These are phyloP conservation scores for Nudaria mundana DNA, from an alignment of 2,888 invertebrate species.

Conservation along the genomic window DNA sequence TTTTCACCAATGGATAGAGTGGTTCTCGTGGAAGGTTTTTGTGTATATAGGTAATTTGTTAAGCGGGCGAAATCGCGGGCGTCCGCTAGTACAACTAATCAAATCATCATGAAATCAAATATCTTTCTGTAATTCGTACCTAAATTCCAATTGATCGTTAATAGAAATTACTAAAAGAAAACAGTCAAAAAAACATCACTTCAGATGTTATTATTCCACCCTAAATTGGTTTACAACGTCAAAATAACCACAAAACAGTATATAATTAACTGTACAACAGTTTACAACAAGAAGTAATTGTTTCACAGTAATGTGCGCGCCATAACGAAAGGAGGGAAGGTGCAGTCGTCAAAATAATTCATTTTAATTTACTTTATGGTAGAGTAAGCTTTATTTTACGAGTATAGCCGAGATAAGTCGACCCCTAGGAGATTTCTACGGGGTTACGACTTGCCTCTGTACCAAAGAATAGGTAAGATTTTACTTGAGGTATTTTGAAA, in stretches of 20 bases:
- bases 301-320: slow-evolving; percentile 28
- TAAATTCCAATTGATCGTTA: too few species aligned
- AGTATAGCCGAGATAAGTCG: slow-evolving; percentile 72
- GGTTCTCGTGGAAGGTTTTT: too few species aligned
- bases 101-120: too few species aligned
- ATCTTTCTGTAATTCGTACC: too few species aligned
- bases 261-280: slow-evolving; percentile 72
- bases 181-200: background rate
- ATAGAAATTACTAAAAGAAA: background rate
- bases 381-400: slow-evolving; percentile 81
- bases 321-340: slow-evolving; percentile 33
- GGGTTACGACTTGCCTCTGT: slow-evolving; percentile 46
- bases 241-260: slow-evolving; percentile 10
- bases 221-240: too few species aligned
- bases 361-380: slow-evolving; percentile 81
- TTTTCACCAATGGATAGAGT: too few species aligned
- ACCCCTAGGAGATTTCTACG: slow-evolving; percentile 72
- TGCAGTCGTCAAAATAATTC: slow-evolving; percentile 80
- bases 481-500: background rate
- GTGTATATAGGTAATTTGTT: too few species aligned
- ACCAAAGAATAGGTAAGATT: slow-evolving; percentile 16
- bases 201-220: too few species aligned
- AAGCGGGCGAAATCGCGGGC: too few species aligned
- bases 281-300: slow-evolving; percentile 27
- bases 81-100: too few species aligned